Conservation (phyloP, 2,888 invertebrate genomes). For the Furcula furcula region DNA sequence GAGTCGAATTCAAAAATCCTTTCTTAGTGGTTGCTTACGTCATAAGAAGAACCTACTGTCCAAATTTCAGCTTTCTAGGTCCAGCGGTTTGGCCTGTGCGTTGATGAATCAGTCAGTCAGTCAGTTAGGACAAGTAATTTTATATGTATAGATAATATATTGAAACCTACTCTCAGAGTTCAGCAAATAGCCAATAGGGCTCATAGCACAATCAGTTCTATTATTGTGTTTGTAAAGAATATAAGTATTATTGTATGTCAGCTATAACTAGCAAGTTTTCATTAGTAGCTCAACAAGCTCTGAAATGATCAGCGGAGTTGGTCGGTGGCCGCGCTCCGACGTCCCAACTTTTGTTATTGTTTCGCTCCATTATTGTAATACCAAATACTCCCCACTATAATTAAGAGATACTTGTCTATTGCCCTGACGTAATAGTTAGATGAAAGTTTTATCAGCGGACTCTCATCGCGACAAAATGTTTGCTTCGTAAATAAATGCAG, state of each 20-base stretch:
- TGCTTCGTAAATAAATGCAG: constrained; percentile 63
- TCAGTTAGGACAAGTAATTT: background rate
- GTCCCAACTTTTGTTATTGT: constrained; percentile 80
- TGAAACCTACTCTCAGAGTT: constrained; percentile 6
- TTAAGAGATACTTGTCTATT: constrained; percentile 75
- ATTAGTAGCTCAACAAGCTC: constrained; percentile 74
- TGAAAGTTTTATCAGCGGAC: constrained; percentile 65
- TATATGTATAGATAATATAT: background rate
- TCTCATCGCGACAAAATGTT: constrained; percentile 63
- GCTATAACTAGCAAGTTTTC: constrained; percentile 74
- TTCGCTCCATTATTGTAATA: constrained; percentile 80
- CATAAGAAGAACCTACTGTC: too few species aligned
- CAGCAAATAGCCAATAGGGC: constrained; percentile 37
- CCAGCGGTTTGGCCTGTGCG: too few species aligned
- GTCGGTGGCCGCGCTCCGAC: constrained; percentile 58
- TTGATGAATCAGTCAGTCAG: too few species aligned
- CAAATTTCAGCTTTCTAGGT: too few species aligned
- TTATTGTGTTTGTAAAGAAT: constrained; percentile 51
- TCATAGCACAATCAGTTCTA: constrained; percentile 42
- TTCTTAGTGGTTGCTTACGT: too few species aligned
- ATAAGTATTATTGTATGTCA: constrained; percentile 61
- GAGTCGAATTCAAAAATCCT: too few species aligned
- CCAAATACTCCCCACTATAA: constrained; percentile 75
- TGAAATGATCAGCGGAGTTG: constrained; percentile 74
- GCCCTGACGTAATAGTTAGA: constrained; percentile 69